Evolutionary conservation across 2,888 invertebrate species (phyloP).

Genomic region (Lasioglossum calceatum): DNA sequence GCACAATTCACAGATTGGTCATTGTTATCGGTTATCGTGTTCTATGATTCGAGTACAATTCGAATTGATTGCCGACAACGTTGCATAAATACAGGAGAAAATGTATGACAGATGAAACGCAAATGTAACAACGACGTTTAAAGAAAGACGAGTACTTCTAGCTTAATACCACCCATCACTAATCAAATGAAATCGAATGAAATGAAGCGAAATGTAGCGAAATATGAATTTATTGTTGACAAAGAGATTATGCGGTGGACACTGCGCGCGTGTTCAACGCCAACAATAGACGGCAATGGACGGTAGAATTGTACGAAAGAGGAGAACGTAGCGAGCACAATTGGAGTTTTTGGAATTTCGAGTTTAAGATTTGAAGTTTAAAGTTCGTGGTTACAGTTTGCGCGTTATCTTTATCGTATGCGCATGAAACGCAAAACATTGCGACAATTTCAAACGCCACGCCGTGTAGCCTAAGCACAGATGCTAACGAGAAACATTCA

Average conservation of each 20-base stretch:
- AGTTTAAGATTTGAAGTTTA: not conserved
- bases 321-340: not conserved
- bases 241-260: conserved; percentile 22
- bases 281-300: not conserved
- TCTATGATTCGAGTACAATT: not conserved
- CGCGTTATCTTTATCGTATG: not conserved
- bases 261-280: not conserved
- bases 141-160: conserved; percentile 27
- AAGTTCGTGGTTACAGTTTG: not conserved
- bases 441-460: conserved; percentile 6
- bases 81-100: not conserved
- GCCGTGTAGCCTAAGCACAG: conserved; percentile 33
- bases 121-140: conserved; percentile 13
- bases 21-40: not conserved
- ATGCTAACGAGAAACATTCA: conserved; percentile 16
- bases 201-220: not conserved
- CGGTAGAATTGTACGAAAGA: not conserved
- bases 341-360: not conserved
- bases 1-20: not conserved
- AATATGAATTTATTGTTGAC: conserved; percentile 20
- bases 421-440: conserved; percentile 7
- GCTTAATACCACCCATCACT: conserved; percentile 2
- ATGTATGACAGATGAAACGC: not conserved
- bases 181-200: not conserved
- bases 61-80: not conserved